These are phyloP conservation scores for Drymodes brunneopygia DNA, from an alignment of 2,113 vertebrate species.

Conservation along the genomic window DNA sequence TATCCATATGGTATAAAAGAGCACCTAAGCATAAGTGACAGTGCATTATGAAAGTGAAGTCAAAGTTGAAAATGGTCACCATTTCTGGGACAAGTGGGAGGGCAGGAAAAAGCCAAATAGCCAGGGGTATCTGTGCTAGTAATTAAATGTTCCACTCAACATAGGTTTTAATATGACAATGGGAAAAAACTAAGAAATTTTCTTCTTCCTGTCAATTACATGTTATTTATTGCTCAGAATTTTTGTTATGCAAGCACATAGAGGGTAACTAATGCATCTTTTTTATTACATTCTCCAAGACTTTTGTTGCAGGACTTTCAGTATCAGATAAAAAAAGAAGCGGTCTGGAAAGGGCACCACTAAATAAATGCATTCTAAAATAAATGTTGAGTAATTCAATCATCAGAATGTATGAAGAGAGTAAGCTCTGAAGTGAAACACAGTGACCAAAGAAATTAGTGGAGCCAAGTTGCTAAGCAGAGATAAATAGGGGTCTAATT, in stretches of 20 bases:
- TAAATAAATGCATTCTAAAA: conserved; percentile 13
- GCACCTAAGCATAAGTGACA: not conserved
- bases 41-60: not conserved
- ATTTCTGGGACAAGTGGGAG: not conserved
- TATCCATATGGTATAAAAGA: not conserved
- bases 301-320: not conserved
- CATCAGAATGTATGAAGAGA: not conserved
- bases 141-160: not conserved
- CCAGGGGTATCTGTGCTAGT: not conserved
- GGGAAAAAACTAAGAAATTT: not conserved
- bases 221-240: not conserved
- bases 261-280: not conserved
- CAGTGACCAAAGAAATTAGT: conserved; percentile 37
- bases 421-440: not conserved
- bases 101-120: not conserved
- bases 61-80: not conserved
- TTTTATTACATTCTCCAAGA: not conserved
- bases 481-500: conserved; percentile 56
- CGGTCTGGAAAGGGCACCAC: not conserved
- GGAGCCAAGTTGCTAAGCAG: conserved; percentile 16
- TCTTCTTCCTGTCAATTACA: not conserved
- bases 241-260: not conserved
- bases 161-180: not conserved
- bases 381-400: conserved; percentile 27
- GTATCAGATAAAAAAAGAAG: not conserved